Evolutionary conservation across 2,888 invertebrate genomes (phyloP).

Genomic region (Drosophila putrida): DNA sequence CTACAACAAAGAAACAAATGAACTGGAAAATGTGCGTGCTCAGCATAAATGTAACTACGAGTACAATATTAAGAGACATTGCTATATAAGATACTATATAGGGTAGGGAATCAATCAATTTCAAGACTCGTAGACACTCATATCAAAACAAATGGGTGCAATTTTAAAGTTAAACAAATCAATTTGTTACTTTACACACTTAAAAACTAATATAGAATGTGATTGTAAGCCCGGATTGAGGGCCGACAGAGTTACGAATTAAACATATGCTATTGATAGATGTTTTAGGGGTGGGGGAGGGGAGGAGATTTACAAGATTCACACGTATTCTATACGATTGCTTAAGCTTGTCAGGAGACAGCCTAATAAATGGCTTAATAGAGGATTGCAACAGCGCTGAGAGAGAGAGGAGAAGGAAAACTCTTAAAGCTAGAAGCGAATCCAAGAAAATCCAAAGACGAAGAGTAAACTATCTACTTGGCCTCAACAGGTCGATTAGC

Average conservation of each 20-base stretch:
- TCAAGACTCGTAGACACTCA: slow-evolving; percentile 15
- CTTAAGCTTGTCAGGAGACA: slow-evolving; percentile 32
- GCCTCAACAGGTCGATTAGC: slow-evolving; percentile 88
- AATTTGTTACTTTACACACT: slow-evolving; percentile 74
- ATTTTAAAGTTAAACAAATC: slow-evolving; percentile 16
- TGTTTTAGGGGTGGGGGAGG: slow-evolving; percentile 2
- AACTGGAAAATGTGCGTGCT: slow-evolving; percentile 67
- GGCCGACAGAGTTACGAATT: slow-evolving; percentile 40
- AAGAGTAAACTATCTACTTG: slow-evolving; percentile 69
- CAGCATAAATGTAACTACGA: slow-evolving; percentile 51
- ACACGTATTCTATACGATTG: slow-evolving; percentile 38
- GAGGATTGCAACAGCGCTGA: slow-evolving; percentile 41
- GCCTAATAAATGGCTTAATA: slow-evolving; percentile 46
- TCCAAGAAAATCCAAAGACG: slow-evolving; percentile 22
- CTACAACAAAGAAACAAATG: slow-evolving; percentile 70
- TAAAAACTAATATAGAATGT: slow-evolving; percentile 64
- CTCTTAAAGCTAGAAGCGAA: slow-evolving; percentile 43
- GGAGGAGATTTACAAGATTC: slow-evolving; percentile 73
- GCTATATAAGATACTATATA: slow-evolving; percentile 20
- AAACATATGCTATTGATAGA: slow-evolving; percentile 24
- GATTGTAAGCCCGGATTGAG: slow-evolving; percentile 58
- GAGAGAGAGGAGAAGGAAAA: slow-evolving; percentile 10
- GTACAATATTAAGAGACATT: slow-evolving; percentile 21
- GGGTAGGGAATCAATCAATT: slow-evolving; percentile 20
- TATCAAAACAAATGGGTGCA: slow-evolving; percentile 36